phyloP scores from a whole-genome alignment of 1,140 invertebrate species.

The Globodera ellingtonae region DNA sequence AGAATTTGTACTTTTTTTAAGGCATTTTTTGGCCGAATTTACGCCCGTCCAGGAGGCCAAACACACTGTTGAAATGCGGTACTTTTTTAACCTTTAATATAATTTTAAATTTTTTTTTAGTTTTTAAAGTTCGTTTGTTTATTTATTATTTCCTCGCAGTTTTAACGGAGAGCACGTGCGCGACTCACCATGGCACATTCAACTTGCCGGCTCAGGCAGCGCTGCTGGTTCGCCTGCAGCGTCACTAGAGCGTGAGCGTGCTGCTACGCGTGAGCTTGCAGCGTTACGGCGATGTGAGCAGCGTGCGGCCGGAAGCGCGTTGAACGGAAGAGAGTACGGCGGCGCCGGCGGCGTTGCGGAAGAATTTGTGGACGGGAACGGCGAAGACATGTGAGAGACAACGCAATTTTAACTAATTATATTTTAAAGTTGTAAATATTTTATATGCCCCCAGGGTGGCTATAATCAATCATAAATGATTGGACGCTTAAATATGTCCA shows the following conservation, averaged over 20 bases:
- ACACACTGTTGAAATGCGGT: slow-evolving; percentile 89
- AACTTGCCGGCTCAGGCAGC: slow-evolving; percentile 29
- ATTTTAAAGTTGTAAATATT: too few species aligned
- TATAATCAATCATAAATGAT: too few species aligned
- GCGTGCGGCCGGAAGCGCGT: not conserved
- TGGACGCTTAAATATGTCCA: too few species aligned
- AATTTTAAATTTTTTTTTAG: not conserved
- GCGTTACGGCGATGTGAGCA: slow-evolving; percentile 8
- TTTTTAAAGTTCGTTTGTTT: not conserved
- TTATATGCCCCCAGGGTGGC: too few species aligned
- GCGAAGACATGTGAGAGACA: slow-evolving; percentile 26
- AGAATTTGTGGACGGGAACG: slow-evolving; percentile 1
- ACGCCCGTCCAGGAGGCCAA: slow-evolving; percentile 81
- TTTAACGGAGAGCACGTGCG: slow-evolving; percentile 88
- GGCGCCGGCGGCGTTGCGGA: not conserved
- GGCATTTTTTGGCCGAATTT: slow-evolving; percentile 79
- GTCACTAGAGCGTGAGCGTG: slow-evolving; percentile 61
- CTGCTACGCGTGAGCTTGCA: not conserved
- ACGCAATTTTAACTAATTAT: too few species aligned
- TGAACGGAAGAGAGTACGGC: not conserved
- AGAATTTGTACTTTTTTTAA: slow-evolving; percentile 68
- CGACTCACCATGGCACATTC: slow-evolving; percentile 72
- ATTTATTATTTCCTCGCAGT: not conserved
- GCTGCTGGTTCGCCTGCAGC: slow-evolving; percentile 5
- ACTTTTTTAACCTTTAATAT: too few species aligned